These are phyloP conservation scores for Staurois parvus DNA, from an alignment of 2,797 vertebrate genomes.

Conservation along the genomic window DNA sequence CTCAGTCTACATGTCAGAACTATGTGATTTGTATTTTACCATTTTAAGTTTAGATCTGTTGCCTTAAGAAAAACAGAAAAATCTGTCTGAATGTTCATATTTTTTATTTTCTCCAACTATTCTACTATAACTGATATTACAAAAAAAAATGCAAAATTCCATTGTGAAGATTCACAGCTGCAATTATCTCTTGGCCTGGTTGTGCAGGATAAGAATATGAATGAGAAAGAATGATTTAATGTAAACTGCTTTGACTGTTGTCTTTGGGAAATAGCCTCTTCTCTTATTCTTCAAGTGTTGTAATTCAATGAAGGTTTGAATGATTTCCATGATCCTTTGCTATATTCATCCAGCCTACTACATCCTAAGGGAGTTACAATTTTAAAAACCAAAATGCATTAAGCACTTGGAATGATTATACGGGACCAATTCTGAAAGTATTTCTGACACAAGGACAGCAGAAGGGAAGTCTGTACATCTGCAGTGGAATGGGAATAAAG, in stretches of 20 bases:
- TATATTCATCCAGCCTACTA: conserved; percentile 47
- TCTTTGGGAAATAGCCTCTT: conserved; percentile 34
- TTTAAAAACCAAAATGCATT: conserved; percentile 57
- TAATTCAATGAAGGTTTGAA: conserved; percentile 45
- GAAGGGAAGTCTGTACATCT: conserved; percentile 51
- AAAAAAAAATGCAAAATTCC: neutral
- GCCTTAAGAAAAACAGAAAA: too few species aligned
- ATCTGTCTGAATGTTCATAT: too few species aligned
- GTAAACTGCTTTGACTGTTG: neutral
- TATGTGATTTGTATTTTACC: neutral
- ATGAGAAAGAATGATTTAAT: conserved; percentile 24
- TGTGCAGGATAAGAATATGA: conserved; percentile 24
- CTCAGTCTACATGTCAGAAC: too few species aligned
- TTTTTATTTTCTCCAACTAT: neutral
- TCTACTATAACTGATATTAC: neutral
- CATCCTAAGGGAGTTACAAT: conserved; percentile 33
- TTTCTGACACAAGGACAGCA: conserved; percentile 52
- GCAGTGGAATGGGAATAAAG: conserved; percentile 59
- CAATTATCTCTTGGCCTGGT: neutral
- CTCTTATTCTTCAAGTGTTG: conserved; percentile 37
- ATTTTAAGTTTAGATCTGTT: neutral
- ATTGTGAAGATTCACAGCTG: neutral
- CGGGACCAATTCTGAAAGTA: conserved; percentile 55
- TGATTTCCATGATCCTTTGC: conserved; percentile 37
- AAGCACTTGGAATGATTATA: conserved; percentile 58